Evolutionary conservation across 2,797 vertebrate species (phyloP).

Genomic region (Acrocephalus scirpaceus): DNA sequence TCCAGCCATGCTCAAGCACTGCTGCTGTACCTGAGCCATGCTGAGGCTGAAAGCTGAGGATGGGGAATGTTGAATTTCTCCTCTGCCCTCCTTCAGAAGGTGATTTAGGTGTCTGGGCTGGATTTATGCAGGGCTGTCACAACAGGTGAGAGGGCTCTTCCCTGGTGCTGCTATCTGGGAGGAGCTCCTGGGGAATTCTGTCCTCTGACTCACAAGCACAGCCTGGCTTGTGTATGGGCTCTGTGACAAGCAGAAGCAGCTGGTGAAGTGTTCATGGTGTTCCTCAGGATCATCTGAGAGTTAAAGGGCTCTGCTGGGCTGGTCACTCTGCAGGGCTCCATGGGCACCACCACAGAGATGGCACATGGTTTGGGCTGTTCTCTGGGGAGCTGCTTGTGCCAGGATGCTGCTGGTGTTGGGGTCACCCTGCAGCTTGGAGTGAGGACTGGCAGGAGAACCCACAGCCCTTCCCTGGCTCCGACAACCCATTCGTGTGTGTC

Average conservation of each 20-base stretch:
- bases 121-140: not conserved
- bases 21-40: not conserved
- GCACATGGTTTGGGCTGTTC: accelerated
- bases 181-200: not conserved
- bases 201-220: not conserved
- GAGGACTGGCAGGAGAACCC: not conserved
- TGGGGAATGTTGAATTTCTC: not conserved
- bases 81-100: not conserved
- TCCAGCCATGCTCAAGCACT: not conserved
- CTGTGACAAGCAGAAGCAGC: not conserved
- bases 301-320: not conserved
- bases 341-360: accelerated
- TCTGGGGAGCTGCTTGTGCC: not conserved
- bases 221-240: not conserved
- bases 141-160: not conserved
- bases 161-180: not conserved
- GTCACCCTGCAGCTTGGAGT: not conserved
- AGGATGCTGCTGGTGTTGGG: not conserved
- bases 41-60: not conserved
- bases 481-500: not conserved
- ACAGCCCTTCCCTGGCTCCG: not conserved
- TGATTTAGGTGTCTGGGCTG: not conserved
- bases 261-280: not conserved
- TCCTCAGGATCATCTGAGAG: not conserved
- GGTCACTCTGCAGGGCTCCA: not conserved